phyloP scores from a whole-genome alignment of 2,113 vertebrate genomes.

The Holacanthus passer region DNA sequence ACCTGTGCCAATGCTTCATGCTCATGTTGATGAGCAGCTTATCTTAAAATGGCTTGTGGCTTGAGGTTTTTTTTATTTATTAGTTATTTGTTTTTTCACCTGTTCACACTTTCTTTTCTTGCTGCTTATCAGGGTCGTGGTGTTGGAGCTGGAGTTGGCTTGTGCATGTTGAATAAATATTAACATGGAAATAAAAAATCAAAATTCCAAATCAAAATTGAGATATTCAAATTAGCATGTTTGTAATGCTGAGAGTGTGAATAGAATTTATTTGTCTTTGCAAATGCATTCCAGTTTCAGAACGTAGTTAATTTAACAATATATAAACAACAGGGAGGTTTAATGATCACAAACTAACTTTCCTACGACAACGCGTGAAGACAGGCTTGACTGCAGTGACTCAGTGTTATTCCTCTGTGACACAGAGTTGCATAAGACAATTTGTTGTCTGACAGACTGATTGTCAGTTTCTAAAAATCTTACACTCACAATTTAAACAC shows the following conservation, averaged over 20 bases:
- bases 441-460: background rate
- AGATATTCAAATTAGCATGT: conserved; percentile 2
- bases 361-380: background rate
- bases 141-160: conserved; percentile 4
- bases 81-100: too few species aligned
- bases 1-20: background rate
- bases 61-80: too few species aligned
- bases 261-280: background rate
- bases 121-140: background rate
- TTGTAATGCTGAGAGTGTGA: conserved; percentile 5
- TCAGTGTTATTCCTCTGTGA: background rate
- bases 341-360: background rate
- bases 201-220: background rate
- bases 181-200: background rate
- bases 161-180: background rate
- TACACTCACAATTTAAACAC: conserved; percentile 23
- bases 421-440: background rate
- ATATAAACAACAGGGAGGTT: background rate
- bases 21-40: conserved; percentile 7
- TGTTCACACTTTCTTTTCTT: background rate
- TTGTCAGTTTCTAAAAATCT: background rate
- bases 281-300: background rate
- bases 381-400: background rate
- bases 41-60: conserved; percentile 1
- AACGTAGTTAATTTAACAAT: background rate